Conservation (phyloP, 2,888 invertebrate genomes). For the Thereva nobilitata region DNA sequence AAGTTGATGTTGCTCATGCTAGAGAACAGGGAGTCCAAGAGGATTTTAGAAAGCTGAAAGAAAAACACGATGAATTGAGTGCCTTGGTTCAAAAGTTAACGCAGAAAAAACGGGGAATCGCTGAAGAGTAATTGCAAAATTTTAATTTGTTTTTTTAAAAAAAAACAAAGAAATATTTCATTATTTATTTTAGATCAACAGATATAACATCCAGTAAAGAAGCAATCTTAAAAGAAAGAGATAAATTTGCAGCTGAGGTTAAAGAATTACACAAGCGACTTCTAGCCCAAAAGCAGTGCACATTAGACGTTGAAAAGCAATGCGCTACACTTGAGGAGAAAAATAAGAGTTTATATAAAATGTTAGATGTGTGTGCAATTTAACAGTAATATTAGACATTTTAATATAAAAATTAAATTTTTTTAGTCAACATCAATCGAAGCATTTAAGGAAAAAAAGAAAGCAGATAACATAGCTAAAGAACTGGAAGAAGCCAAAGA, state of each 20-base stretch:
- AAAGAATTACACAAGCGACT: conserved; percentile 54
- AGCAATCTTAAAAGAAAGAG: conserved; percentile 46
- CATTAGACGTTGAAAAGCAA: conserved; percentile 54
- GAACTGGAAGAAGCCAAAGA: conserved; percentile 49
- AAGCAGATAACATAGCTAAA: conserved; percentile 50
- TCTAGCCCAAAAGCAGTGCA: conserved; percentile 53
- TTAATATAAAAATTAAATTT: conserved; percentile 3
- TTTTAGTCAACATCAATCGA: conserved; percentile 55
- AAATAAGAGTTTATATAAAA: conserved; percentile 53
- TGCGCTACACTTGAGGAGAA: conserved; percentile 53
- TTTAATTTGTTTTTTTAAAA: not conserved
- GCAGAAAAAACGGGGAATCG: not conserved
- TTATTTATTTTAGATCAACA: conserved; percentile 2
- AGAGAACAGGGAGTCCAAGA: conserved; percentile 56
- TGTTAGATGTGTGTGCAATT: conserved; percentile 52
- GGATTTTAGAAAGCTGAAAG: conserved; percentile 51
- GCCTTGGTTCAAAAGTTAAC: conserved; percentile 18
- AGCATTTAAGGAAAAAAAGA: conserved; percentile 53
- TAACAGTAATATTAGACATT: not conserved
- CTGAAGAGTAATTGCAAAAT: not conserved
- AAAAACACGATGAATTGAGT: conserved; percentile 51
- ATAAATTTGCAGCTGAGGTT: conserved; percentile 53
- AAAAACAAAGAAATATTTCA: conserved; percentile 3
- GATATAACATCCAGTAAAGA: conserved; percentile 53
- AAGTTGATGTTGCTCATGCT: conserved; percentile 55